These are phyloP conservation scores for Amblyjoppa fuscipennis DNA, from an alignment of 2,888 invertebrate genomes.

Conservation along the genomic window DNA sequence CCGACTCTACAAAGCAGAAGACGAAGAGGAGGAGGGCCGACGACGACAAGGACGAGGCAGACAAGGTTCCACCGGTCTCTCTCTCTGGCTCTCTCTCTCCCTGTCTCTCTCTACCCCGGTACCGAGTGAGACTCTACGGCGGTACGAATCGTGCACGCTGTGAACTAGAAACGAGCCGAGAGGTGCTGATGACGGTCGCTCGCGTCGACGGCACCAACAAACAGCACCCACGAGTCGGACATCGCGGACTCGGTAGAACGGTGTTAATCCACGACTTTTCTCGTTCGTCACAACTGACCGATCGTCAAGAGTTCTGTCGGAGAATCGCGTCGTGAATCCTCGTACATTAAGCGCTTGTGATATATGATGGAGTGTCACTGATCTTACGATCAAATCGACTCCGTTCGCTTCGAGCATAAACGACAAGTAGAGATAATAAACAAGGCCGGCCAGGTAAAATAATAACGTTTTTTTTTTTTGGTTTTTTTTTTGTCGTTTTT, in stretches of 20 bases:
- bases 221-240: constrained; percentile 42
- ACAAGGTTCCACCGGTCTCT: neutral
- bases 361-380: neutral
- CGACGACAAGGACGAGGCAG: constrained; percentile 45
- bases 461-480: constrained; percentile 15
- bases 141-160: constrained; percentile 72
- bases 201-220: constrained; percentile 66
- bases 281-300: neutral
- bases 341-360: neutral
- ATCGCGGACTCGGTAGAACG: constrained; percentile 1
- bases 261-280: neutral
- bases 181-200: constrained; percentile 70
- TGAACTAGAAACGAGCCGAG: constrained; percentile 73
- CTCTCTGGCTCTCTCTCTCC: neutral
- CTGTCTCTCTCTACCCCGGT: constrained; percentile 27
- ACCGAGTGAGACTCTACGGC: constrained; percentile 48
- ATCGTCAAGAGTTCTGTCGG: neutral
- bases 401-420: no score
- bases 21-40: constrained; percentile 43
- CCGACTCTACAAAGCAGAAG: constrained; percentile 52
- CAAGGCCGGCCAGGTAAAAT: neutral
- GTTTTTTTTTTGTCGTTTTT: no score
- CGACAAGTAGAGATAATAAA: neutral
- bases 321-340: neutral
- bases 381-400: neutral